phyloP scores from a whole-genome alignment of 2,888 invertebrate species.

The Yponomeuta evonymella region DNA sequence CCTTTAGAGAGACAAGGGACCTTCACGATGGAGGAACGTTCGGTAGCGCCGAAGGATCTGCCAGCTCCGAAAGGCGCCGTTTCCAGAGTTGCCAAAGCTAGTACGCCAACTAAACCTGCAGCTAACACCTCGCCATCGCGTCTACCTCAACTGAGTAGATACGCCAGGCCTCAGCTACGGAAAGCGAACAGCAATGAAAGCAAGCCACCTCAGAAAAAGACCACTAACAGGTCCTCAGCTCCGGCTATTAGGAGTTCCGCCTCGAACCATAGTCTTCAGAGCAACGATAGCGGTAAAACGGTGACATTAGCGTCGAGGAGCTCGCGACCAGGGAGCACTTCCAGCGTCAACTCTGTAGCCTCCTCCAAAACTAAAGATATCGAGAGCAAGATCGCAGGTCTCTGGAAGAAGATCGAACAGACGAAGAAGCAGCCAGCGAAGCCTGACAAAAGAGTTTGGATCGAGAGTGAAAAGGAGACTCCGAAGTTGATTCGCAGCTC shows the following conservation, averaged over 20 bases:
- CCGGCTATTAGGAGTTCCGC: slow-evolving; percentile 65
- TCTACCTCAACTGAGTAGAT: slow-evolving; percentile 50
- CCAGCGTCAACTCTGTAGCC: slow-evolving; percentile 78
- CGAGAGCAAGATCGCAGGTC: slow-evolving; percentile 85
- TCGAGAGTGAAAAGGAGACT: slow-evolving; percentile 60
- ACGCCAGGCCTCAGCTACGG: slow-evolving; percentile 40
- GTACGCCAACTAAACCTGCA: slow-evolving; percentile 42
- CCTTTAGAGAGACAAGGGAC: slow-evolving; percentile 90
- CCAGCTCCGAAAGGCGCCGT: slow-evolving; percentile 48
- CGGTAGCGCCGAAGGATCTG: slow-evolving; percentile 52
- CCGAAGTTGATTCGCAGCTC: slow-evolving; percentile 77
- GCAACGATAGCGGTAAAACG: slow-evolving; percentile 67
- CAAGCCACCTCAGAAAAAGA: slow-evolving; percentile 36
- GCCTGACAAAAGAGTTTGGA: slow-evolving; percentile 78
- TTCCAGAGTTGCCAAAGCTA: slow-evolving; percentile 36
- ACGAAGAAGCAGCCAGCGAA: slow-evolving; percentile 76
- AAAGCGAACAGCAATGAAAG: slow-evolving; percentile 36
- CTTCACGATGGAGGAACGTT: slow-evolving; percentile 89
- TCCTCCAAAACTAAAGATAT: slow-evolving; percentile 77
- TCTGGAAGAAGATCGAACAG: slow-evolving; percentile 88
- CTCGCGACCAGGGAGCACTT: slow-evolving; percentile 62
- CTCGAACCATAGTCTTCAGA: slow-evolving; percentile 75
- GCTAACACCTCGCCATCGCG: slow-evolving; percentile 64
- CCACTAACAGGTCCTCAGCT: slow-evolving; percentile 34
- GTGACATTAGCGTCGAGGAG: slow-evolving; percentile 52